These are phyloP conservation scores for Antigone vipio DNA, from an alignment of 2,113 vertebrate genomes.

Conservation along the genomic window DNA sequence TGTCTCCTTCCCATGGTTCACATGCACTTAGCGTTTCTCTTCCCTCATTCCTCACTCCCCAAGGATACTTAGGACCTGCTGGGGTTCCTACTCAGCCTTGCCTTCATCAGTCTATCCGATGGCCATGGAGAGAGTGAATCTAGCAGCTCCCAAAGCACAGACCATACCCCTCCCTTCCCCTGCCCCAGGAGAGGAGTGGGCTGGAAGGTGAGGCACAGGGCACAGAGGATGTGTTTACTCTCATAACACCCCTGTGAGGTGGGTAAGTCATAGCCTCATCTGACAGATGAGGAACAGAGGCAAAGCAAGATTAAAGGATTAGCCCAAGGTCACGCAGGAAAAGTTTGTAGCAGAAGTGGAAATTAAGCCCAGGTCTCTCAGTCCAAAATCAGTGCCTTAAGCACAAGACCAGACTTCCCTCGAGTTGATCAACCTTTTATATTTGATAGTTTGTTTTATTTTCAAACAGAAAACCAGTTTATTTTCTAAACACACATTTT, in stretches of 20 bases:
- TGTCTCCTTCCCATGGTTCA: background rate
- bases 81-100: background rate
- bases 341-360: conserved; percentile 62
- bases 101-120: background rate
- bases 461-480: conserved; percentile 55
- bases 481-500: conserved; percentile 60
- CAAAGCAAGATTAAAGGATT: conserved; percentile 64
- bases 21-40: background rate
- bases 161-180: background rate
- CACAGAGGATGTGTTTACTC: conserved; percentile 54
- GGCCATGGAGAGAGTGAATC: rapidly evolving
- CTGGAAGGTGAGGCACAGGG: conserved; percentile 38
- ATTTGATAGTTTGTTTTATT: conserved; percentile 56
- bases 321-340: conserved; percentile 61
- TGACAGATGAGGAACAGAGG: conserved; percentile 68
- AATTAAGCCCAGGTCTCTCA: conserved; percentile 44
- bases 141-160: background rate
- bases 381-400: conserved; percentile 45
- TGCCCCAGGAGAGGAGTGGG: background rate
- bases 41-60: rapidly evolving
- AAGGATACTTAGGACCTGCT: background rate
- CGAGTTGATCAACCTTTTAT: conserved; percentile 41
- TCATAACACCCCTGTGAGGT: conserved; percentile 58
- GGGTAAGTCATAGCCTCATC: conserved; percentile 59
- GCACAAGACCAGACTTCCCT: conserved; percentile 23